phyloP scores from a whole-genome alignment of 2,113 vertebrate species.

The Plotosus lineatus region DNA sequence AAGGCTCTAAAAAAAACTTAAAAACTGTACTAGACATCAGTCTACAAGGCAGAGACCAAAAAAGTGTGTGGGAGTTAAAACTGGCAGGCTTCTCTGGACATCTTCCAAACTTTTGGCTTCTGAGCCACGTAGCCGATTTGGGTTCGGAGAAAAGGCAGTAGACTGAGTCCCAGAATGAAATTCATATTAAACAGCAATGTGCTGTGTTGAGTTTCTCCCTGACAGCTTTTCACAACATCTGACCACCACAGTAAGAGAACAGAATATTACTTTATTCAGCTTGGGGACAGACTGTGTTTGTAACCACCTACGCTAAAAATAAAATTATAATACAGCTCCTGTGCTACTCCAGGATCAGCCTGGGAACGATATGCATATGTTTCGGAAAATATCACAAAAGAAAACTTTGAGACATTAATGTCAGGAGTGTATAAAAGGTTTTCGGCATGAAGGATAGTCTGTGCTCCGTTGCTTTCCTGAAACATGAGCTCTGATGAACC shows the following conservation, averaged over 20 bases:
- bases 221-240: conserved; percentile 36
- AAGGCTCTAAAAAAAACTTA: conserved; percentile 51
- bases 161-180: conserved; percentile 32
- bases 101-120: conserved; percentile 42
- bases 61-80: conserved; percentile 38
- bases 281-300: not conserved
- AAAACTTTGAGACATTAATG: not conserved
- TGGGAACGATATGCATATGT: not conserved
- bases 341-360: not conserved
- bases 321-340: not conserved
- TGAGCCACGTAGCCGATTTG: conserved; percentile 54
- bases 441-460: not conserved
- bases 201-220: conserved; percentile 26
- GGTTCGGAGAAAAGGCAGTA: conserved; percentile 31
- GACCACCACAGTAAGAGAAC: conserved; percentile 2
- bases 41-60: conserved; percentile 42
- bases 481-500: conserved; percentile 13
- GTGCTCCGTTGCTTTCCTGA: not conserved
- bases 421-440: not conserved
- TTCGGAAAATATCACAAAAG: not conserved
- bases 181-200: conserved; percentile 44
- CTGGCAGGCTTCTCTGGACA: conserved; percentile 42
- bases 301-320: conserved; percentile 14
- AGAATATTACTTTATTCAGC: conserved; percentile 9
- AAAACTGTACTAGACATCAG: conserved; percentile 49